A percentile compares a stretch with the other conserved stretches of the same genome.
Conservation (phyloP, 2,797 vertebrate genomes). For the Gastrophryne carolinensis region DNA sequence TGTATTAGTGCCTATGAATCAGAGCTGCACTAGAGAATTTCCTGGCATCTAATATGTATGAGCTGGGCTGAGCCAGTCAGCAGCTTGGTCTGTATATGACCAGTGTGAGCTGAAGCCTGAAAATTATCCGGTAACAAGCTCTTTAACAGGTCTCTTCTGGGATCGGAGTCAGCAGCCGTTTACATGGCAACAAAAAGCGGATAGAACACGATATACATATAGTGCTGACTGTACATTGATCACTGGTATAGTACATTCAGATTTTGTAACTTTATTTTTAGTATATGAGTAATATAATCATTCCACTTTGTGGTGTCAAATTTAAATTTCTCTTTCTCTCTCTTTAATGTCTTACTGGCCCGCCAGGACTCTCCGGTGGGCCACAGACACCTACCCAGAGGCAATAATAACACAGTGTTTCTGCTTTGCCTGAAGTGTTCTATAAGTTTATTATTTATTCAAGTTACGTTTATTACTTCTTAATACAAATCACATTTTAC, state of each 20-base stretch:
- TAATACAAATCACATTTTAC: too few relatives aligned
- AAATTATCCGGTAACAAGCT: neutral
- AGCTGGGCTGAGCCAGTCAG: neutral
- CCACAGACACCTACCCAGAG: too few relatives aligned
- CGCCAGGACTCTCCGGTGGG: too few relatives aligned
- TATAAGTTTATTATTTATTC: too few relatives aligned
- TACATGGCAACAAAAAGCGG: constrained; percentile 1
- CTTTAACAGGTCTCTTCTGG: constrained; percentile 3
- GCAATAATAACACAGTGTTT: too few relatives aligned
- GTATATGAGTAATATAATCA: too few relatives aligned
- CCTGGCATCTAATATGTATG: constrained; percentile 14
- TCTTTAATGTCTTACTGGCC: too few relatives aligned
- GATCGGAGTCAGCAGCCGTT: neutral
- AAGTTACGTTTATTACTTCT: too few relatives aligned
- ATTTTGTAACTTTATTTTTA: neutral
- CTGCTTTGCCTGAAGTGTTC: too few relatives aligned
- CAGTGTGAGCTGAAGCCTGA: constrained; percentile 8
- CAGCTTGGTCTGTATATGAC: neutral
- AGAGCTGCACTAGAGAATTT: constrained; percentile 6
- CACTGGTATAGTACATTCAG: neutral
- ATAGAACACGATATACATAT: neutral
- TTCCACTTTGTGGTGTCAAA: too few relatives aligned
- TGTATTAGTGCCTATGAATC: constrained; percentile 25
- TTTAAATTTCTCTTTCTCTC: too few relatives aligned
- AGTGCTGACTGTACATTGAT: neutral